Evolutionary conservation across 2,888 invertebrate species (phyloP).

Genomic region (Coecobrya sp.): DNA sequence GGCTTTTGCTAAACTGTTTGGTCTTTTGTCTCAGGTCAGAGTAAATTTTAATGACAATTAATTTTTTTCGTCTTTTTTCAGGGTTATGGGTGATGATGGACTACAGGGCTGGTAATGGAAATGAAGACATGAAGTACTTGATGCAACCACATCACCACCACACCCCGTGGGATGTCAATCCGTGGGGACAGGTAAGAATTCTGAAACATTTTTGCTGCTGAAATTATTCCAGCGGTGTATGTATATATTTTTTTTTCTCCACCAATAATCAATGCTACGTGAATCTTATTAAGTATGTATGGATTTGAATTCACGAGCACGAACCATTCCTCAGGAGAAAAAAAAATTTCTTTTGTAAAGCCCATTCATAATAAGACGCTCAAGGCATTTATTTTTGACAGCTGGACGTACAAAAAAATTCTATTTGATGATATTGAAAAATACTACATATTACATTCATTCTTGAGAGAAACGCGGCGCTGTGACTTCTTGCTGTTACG

Average conservation of each 20-base stretch:
- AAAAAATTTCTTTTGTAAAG: constrained; percentile 39
- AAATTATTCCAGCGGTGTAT: no score
- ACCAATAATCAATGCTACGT: no score
- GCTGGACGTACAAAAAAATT: constrained; percentile 55
- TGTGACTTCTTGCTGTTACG: constrained; percentile 75
- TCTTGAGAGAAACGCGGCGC: constrained; percentile 41
- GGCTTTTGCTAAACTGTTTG: neutral
- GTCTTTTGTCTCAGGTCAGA: neutral
- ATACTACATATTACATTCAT: constrained; percentile 40
- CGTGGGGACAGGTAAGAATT: constrained; percentile 85
- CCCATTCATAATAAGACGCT: constrained; percentile 64
- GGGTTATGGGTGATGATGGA: constrained; percentile 85
- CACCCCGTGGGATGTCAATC: constrained; percentile 85
- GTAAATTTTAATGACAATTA: neutral
- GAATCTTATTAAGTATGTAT: neutral
- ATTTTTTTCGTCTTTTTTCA: neutral
- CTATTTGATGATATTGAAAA: constrained; percentile 20
- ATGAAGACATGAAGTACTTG: constrained; percentile 86
- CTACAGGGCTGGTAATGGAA: constrained; percentile 86
- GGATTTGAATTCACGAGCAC: constrained; percentile 71
- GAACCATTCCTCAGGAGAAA: constrained; percentile 77
- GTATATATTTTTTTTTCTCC: no score
- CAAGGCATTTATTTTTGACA: constrained; percentile 79
- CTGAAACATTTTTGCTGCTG: no score
- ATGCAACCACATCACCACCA: constrained; percentile 86